Base-by-base conservation (phyloP, 2,888 invertebrate genomes). In the Agrilus cyanescens region DNA sequence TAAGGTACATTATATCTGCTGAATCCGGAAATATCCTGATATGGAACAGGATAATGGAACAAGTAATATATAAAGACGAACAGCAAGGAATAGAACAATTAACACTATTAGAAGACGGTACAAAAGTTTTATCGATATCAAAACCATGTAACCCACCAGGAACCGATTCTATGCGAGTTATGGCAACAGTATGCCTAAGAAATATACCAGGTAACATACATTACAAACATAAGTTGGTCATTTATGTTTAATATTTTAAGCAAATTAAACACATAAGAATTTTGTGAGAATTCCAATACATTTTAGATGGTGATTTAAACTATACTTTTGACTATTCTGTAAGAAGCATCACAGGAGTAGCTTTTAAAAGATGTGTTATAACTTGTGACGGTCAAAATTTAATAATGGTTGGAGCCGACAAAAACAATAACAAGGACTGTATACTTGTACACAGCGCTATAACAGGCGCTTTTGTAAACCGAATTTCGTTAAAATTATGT, bases 21-120 rank as follows among this genome's bases (percentile, higher is more conserved):
- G 96, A 96, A 61, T 91, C 93, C 0, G 93, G 93, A 0, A 86
- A 89, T 59, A 75, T 95, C 30, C 69, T 95, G 0, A 78, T 94
- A 46, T 95, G 95, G 95, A 85, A 90, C 57, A 68, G 82, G 45
- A 68, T 82, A 43, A 76, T 81, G 1, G 77, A 83, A 48, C 76
- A 82, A 67, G 89, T 83, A 0, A 65, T 86, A 38, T 85, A 78
- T 59, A 85, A 88, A 64, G 85, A 88, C 54, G 85, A 86, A 57
- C 90, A 93, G 59, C 80, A 76, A 16, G 81, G 82, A 4, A 78
- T 89, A 1, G 79, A 78, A 51, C 88, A 88, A 59, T 64, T 91
- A 2, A 71, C 80, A 0, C 70, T 89, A 18, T 70, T 85, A 46
- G 83, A 86, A 55, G 78, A 81, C 34, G 85, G 85, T 2, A 71